Percentiles rank a stretch among this genome's conserved stretches.
Conservation (phyloP, 92 coral and sea anemone species). For the Scolanthus callimorphus region DNA sequence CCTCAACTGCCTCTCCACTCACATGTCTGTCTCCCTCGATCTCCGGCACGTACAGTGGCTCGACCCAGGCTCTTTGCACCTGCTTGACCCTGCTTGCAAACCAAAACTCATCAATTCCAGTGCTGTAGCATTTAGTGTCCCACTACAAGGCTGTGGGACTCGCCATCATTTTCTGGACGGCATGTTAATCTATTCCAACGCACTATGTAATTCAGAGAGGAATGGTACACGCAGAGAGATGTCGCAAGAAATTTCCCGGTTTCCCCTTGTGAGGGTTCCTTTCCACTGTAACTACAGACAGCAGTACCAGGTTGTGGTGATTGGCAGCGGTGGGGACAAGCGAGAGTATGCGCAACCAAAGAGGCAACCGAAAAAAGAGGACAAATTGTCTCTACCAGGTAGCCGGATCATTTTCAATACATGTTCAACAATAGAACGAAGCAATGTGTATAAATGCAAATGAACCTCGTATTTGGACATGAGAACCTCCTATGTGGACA, state of each 20-base stretch:
- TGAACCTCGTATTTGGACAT: too few relatives aligned
- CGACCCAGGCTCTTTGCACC: conserved; percentile 45
- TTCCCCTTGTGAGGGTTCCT: conserved; percentile 24
- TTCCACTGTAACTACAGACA: conserved; percentile 15
- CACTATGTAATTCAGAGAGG: conserved; percentile 30
- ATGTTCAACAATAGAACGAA: too few relatives aligned
- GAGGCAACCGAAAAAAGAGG: not conserved
- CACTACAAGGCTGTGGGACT: conserved; percentile 59
- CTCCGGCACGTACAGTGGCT: conserved; percentile 26
- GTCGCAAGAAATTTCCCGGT: conserved; percentile 17
- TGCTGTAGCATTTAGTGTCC: conserved; percentile 37
- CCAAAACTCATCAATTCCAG: conserved; percentile 26
- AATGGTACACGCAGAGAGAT: not conserved
- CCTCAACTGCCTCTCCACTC: conserved; percentile 26
- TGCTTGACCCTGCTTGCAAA: conserved; percentile 33
- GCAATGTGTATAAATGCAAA: too few relatives aligned
- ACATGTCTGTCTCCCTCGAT: conserved; percentile 47
- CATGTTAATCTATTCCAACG: conserved; percentile 40
- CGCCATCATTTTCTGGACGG: conserved; percentile 8
- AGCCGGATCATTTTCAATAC: too few relatives aligned
- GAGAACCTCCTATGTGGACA: too few relatives aligned
- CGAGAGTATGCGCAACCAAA: not conserved
- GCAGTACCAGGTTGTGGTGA: conserved; percentile 13
- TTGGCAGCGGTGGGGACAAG: conserved; percentile 5
- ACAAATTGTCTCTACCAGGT: not conserved